Percentiles rank a stretch among this genome's conserved stretches.
phyloP scores from a whole-genome alignment of 2,113 vertebrate species.

The Anser cygnoides region DNA sequence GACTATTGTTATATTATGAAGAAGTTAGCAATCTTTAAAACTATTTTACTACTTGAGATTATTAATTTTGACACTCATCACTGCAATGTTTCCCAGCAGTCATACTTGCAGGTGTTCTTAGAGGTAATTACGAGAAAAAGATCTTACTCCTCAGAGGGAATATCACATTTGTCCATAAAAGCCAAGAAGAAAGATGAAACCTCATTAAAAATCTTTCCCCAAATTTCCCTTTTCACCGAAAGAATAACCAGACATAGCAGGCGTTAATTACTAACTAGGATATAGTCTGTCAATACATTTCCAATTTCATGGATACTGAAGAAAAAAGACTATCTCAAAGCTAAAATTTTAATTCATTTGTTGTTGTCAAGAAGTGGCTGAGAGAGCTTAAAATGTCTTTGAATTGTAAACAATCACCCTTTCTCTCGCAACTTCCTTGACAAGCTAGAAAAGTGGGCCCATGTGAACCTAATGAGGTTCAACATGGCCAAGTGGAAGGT shows the following conservation, averaged over 20 bases:
- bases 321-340: not conserved
- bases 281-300: not conserved
- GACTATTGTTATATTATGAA: not conserved
- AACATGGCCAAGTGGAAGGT: too few species aligned
- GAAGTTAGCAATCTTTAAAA: not conserved
- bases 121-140: not conserved
- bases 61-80: not conserved
- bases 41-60: not conserved
- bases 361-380: not conserved
- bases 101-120: not conserved
- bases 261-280: not conserved
- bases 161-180: not conserved
- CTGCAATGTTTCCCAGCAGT: not conserved
- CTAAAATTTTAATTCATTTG: constrained; percentile 4
- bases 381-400: not conserved
- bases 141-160: not conserved
- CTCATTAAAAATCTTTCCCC: not conserved
- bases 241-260: not conserved
- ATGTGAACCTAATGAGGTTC: too few species aligned
- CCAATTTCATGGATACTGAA: not conserved
- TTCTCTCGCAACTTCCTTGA: not conserved
- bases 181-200: not conserved
- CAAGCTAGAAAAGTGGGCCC: too few species aligned
- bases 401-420: not conserved
- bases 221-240: not conserved